Evolutionary conservation across 2,888 invertebrate species (phyloP).

Genomic region (Drosophila percnosoma): DNA sequence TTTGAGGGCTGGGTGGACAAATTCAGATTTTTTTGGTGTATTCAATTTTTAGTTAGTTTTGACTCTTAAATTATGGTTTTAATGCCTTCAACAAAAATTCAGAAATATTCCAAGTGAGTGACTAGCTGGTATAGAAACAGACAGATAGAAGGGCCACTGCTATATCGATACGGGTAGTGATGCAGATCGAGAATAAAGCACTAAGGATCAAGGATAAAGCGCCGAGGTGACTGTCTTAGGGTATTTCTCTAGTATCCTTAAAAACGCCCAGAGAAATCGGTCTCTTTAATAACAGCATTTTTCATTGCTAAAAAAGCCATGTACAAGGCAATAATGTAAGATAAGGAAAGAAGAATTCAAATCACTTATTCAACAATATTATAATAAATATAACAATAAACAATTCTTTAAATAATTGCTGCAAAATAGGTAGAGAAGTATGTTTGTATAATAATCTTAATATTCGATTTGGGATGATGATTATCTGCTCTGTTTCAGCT

Average conservation of each 20-base stretch:
- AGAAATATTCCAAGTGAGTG: neutral
- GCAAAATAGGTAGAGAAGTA: neutral
- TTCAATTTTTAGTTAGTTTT: neutral
- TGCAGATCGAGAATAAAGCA: no score
- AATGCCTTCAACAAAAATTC: neutral
- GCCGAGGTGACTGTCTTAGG: neutral
- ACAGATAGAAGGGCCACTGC: neutral
- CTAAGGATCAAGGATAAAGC: neutral
- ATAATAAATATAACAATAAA: neutral
- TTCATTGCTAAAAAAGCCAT: no score
- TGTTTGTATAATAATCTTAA: neutral
- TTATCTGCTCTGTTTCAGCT: neutral
- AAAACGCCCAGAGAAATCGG: no score
- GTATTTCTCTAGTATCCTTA: neutral
- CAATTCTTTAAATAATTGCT: neutral
- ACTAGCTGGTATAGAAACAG: neutral
- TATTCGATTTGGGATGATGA: neutral
- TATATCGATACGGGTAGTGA: neutral
- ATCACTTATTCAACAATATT: neutral
- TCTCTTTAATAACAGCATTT: no score
- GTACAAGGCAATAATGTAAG: no score
- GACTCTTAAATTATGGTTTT: neutral
- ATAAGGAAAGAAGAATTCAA: neutral
- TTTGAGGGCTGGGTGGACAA: neutral
- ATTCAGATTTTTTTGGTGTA: neutral